These are phyloP conservation scores for Orgyia antiqua DNA, from an alignment of 2,888 invertebrate species.

Conservation along the genomic window DNA sequence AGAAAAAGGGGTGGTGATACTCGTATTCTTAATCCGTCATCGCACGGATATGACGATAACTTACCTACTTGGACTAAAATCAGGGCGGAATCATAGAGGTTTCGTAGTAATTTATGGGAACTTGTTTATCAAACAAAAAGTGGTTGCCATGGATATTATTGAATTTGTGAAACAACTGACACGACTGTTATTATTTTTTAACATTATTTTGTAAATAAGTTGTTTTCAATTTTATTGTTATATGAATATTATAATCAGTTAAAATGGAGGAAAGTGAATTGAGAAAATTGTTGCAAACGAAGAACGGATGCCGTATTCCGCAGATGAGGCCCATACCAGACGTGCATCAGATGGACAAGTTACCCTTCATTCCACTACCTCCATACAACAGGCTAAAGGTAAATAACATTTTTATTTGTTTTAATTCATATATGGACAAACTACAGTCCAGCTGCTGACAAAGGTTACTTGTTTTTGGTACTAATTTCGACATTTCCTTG, in stretches of 20 bases:
- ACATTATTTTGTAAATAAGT: no score
- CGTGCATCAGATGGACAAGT: slow-evolving; percentile 49
- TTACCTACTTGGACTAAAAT: no score
- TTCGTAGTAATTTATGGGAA: no score
- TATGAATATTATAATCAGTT: slow-evolving; percentile 5
- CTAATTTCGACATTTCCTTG: no score
- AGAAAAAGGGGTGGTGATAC: no score
- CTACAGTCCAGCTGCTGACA: no score
- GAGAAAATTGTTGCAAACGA: slow-evolving; percentile 59
- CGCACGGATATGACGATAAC: no score
- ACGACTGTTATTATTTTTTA: neutral
- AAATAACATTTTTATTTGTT: slow-evolving; percentile 10
- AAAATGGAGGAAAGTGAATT: slow-evolving; percentile 64
- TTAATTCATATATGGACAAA: no score
- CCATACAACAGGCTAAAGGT: slow-evolving; percentile 68
- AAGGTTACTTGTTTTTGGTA: no score
- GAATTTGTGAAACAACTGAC: no score
- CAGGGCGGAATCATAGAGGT: no score
- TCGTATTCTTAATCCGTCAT: no score
- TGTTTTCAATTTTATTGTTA: slow-evolving; percentile 7
- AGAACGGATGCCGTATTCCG: slow-evolving; percentile 65
- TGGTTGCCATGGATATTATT: slow-evolving; percentile 17
- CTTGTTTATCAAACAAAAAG: neutral
- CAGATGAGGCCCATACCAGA: slow-evolving; percentile 61
- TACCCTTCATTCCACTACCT: slow-evolving; percentile 59